Percentiles rank a stretch among this genome's conserved stretches.
Conservation (phyloP, 2,888 invertebrate species). For the Pollenia griseotomentosa region DNA sequence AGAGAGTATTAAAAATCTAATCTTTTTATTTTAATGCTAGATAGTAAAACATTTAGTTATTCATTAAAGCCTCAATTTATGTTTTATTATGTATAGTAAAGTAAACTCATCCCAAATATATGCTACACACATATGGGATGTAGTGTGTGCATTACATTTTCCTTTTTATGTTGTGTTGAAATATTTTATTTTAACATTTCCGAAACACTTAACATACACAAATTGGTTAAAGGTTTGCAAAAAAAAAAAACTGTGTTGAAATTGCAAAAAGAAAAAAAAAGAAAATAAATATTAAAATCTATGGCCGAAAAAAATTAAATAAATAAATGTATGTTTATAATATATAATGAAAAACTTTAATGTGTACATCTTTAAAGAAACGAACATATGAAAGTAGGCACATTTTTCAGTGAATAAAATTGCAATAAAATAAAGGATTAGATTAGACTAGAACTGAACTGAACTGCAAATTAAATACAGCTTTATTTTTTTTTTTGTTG, state of each 20-base stretch:
- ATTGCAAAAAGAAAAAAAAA: slow-evolving; percentile 6
- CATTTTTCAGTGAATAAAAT: too few relatives aligned
- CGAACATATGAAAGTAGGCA: too few relatives aligned
- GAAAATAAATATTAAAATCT: slow-evolving; percentile 14
- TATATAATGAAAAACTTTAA: background rate
- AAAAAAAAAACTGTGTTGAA: background rate
- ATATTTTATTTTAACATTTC: slow-evolving; percentile 63
- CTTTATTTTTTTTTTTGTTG: too few relatives aligned
- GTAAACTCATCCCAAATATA: slow-evolving; percentile 19
- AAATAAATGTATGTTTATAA: background rate
- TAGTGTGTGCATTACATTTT: background rate
- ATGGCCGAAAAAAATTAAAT: slow-evolving; percentile 19
- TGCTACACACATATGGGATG: background rate
- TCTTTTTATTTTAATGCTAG: slow-evolving; percentile 18
- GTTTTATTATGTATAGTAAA: slow-evolving; percentile 18
- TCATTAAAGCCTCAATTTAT: slow-evolving; percentile 59
- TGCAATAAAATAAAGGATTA: too few relatives aligned
- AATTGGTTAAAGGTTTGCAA: slow-evolving; percentile 55
- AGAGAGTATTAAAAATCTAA: slow-evolving; percentile 9
- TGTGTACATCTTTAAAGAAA: too few relatives aligned
- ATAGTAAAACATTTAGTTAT: slow-evolving; percentile 55
- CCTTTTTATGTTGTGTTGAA: slow-evolving; percentile 54
- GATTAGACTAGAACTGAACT: too few relatives aligned
- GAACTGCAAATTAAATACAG: too few relatives aligned
- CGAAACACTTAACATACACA: slow-evolving; percentile 63